A percentile compares a stretch with the other conserved stretches of the same genome.
phyloP scores from a whole-genome alignment of 2,797 vertebrate species.

The Pseudochirops corinnae region DNA sequence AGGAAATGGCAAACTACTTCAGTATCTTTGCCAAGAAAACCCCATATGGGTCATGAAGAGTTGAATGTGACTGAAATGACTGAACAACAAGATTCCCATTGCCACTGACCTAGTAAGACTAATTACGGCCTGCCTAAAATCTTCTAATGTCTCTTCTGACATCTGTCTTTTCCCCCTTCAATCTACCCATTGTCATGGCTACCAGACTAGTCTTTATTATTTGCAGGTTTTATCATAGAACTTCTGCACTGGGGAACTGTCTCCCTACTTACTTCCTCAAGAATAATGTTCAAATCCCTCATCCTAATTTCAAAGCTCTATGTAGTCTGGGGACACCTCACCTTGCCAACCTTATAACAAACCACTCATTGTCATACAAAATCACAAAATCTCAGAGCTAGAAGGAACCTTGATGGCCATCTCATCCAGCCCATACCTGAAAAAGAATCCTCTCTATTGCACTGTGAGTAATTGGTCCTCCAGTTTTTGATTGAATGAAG shows the following conservation, averaged over 20 bases:
- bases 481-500: neutral
- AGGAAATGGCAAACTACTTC: neutral
- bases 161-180: neutral
- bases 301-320: neutral
- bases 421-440: neutral
- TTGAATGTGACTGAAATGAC: neutral
- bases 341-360: too few species aligned
- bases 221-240: neutral
- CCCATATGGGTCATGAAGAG: neutral
- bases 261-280: neutral
- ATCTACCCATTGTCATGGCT: neutral
- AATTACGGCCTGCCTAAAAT: neutral
- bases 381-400: neutral
- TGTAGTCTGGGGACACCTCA: neutral
- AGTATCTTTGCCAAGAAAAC: neutral
- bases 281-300: neutral
- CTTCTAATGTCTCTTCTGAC: neutral
- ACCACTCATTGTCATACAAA: neutral
- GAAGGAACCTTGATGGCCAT: neutral
- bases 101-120: neutral
- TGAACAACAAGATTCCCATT: neutral
- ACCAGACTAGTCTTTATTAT: neutral
- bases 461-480: neutral
- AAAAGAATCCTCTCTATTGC: neutral
- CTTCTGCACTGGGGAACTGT: neutral